Base-by-base conservation (phyloP, 2,113 vertebrate species). In the Scopus umbretta region DNA sequence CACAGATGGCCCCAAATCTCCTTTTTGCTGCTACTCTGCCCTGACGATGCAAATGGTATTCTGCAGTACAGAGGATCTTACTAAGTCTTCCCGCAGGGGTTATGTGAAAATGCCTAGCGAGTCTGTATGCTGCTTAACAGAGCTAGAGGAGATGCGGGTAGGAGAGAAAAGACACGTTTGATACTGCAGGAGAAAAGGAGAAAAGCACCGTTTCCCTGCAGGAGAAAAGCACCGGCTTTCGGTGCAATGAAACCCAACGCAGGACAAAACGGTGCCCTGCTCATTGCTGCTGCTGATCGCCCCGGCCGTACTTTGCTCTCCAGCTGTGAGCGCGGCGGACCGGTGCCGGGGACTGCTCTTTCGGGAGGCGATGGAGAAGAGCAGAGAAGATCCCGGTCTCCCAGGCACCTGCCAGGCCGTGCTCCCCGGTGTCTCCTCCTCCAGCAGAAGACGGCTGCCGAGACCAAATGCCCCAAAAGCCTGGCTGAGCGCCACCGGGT, bases 331-430 rank as follows among this genome's bases (percentile, higher is more conserved):
- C 30, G 13, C 58, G 61, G 80, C 71, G 34, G 56, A 1, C 18
- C 67, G n/a, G 42, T 21, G 58, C 59, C 63, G 10, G 30, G 38
- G 30, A 16, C 38, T 30, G 88, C 43, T 34, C 49, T 21, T 30
- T 5, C 1, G 47, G 55, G 63, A 88, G 50, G 34, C 23, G 32
- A 9, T 55, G 29, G 63, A 16, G 38, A 36, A 32, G 59, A n/a
- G n/a, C n/a, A 63, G 5, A 59, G 10, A 70, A 34, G 17, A 74
- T 42, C 59, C 49, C 71, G 58, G 15, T 27, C 34, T 40, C 49
- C 61, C 85, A 34, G 40, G 50, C 96, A 94, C 97, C 94, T 96
- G 97, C 94, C 66, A 36, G 61, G n/a, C 62, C 92, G 45, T 42
- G 47, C 65, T 85, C 42, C 78, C 70, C 9, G 2, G 23, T 10